phyloP scores from a whole-genome alignment of 2,888 invertebrate genomes.

The Meiosimyza platycephala region DNA sequence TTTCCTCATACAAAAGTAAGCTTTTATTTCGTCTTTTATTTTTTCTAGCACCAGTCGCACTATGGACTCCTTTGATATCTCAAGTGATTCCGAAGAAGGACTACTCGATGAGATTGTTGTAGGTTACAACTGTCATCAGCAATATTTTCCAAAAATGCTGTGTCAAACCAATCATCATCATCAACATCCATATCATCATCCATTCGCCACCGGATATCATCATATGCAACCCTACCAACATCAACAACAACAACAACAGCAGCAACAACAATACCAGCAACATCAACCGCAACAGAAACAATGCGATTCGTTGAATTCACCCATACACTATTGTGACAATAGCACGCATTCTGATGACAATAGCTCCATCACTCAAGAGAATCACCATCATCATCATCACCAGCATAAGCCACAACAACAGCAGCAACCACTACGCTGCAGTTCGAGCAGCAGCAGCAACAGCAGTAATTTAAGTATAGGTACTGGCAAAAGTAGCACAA shows the following conservation, averaged over 20 bases:
- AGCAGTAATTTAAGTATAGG: conserved; percentile 53
- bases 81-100: conserved; percentile 66
- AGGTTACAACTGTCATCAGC: conserved; percentile 40
- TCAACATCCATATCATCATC: conserved; percentile 2
- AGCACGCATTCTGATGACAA: conserved; percentile 65
- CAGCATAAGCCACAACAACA: conserved; percentile 44
- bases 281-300: conserved; percentile 52
- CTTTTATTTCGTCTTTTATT: conserved; percentile 33
- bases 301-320: conserved; percentile 64
- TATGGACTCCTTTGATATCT: conserved; percentile 67
- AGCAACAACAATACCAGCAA: conserved; percentile 37
- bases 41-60: conserved; percentile 60
- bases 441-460: conserved; percentile 39
- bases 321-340: conserved; percentile 66
- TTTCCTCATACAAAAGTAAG: conserved; percentile 39
- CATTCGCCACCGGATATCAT: conserved; percentile 47
- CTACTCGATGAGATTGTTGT: conserved; percentile 67
- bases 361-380: conserved; percentile 53
- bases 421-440: conserved; percentile 47
- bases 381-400: conserved; percentile 44
- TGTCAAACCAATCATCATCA: conserved; percentile 33
- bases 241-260: conserved; percentile 48
- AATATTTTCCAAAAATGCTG: conserved; percentile 41
- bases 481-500: conserved; percentile 42
- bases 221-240: conserved; percentile 43